These are phyloP conservation scores for Cryptomyrus ogoouensis DNA, from an alignment of 2,113 vertebrate genomes.

Conservation along the genomic window DNA sequence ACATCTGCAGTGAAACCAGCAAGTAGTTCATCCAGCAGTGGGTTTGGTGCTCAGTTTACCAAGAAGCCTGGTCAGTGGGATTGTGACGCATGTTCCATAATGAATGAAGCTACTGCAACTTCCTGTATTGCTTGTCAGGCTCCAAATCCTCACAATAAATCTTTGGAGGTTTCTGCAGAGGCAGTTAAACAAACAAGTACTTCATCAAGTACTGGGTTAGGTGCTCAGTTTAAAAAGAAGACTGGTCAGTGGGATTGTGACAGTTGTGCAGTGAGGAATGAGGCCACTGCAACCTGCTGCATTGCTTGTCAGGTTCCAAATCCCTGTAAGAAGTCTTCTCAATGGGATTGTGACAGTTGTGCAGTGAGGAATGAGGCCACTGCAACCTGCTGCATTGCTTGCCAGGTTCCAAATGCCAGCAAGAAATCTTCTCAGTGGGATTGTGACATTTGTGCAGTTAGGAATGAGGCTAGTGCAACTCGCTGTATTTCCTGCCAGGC, in stretches of 20 bases:
- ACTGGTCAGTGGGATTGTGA: slow-evolving; percentile 77
- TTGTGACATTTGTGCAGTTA: slow-evolving; percentile 65
- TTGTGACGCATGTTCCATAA: slow-evolving; percentile 57
- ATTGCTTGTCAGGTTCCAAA: slow-evolving; percentile 28
- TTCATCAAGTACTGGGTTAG: slow-evolving; percentile 44
- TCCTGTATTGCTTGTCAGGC: slow-evolving; percentile 62
- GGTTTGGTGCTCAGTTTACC: slow-evolving; percentile 62
- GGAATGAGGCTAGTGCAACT: slow-evolving; percentile 24
- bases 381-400: not conserved
- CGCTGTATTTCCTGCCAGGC: not conserved
- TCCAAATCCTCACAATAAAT: slow-evolving; percentile 40
- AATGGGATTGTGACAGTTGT: slow-evolving; percentile 74
- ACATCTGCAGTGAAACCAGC: slow-evolving; percentile 33
- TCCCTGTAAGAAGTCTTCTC: not conserved
- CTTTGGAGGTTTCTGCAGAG: slow-evolving; percentile 38
- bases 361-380: slow-evolving; percentile 45
- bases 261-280: slow-evolving; percentile 58
- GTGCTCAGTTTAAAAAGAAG: slow-evolving; percentile 66
- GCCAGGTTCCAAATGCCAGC: slow-evolving; percentile 27
- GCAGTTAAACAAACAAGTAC: not conserved
- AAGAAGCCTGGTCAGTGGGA: slow-evolving; percentile 79
- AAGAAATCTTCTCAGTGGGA: slow-evolving; percentile 57
- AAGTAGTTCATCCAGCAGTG: slow-evolving; percentile 19
- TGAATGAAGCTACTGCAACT: slow-evolving; percentile 60
- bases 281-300: not conserved